Conservation (phyloP, 1,140 invertebrate species). For the Lysiphlebus fabarum region DNA sequence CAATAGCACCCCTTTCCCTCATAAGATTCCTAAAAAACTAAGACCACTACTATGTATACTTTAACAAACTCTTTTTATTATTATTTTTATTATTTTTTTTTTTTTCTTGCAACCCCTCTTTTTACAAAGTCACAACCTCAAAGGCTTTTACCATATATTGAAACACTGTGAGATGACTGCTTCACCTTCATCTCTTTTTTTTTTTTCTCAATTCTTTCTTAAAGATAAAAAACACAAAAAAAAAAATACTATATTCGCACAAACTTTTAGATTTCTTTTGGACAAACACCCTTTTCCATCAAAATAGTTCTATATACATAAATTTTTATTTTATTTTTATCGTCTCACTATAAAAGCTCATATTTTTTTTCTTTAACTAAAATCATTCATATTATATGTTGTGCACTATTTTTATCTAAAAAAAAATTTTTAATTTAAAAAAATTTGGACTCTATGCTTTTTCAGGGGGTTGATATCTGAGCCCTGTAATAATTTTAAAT, state of each 20-base stretch:
- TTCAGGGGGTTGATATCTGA: no score
- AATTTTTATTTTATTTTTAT: slow-evolving; percentile 20
- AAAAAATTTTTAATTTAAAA: no score
- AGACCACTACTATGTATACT: slow-evolving; percentile 27
- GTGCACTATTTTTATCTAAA: no score
- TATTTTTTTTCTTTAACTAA: background rate
- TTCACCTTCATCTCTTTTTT: slow-evolving; percentile 33
- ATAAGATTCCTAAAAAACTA: slow-evolving; percentile 23
- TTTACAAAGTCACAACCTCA: slow-evolving; percentile 43
- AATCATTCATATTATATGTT: background rate
- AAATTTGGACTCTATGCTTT: no score
- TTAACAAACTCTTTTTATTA: slow-evolving; percentile 3
- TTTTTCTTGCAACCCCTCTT: slow-evolving; percentile 4
- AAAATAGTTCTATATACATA: slow-evolving; percentile 8
- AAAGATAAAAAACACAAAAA: slow-evolving; percentile 6
- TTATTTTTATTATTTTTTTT: no score
- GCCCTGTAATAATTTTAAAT: no score
- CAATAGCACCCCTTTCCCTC: slow-evolving; percentile 41
- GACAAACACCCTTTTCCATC: slow-evolving; percentile 40
- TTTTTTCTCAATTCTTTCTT: slow-evolving; percentile 9
- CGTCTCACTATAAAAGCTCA: background rate
- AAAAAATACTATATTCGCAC: slow-evolving; percentile 28
- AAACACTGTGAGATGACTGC: slow-evolving; percentile 51
- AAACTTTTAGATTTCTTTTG: slow-evolving; percentile 28
- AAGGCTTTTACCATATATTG: slow-evolving; percentile 53